phyloP scores from a whole-genome alignment of 2,797 vertebrate species.

The Hydrolagus colliei region DNA sequence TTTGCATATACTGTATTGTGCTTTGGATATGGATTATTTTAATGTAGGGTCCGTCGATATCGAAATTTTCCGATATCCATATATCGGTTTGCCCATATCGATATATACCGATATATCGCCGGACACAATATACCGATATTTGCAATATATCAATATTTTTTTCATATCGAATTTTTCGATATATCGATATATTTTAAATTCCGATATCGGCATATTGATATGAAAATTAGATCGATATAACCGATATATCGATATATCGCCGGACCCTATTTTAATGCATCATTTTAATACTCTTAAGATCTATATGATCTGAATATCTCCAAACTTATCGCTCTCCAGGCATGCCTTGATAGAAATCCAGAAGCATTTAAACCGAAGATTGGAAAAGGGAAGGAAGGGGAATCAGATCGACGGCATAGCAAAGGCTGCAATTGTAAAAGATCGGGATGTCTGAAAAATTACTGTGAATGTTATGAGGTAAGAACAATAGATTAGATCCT shows the following conservation, averaged over 20 bases:
- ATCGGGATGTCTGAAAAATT: conserved; percentile 96
- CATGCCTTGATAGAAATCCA: conserved; percentile 93
- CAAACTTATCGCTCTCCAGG: conserved; percentile 52
- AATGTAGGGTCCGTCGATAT: too few species aligned
- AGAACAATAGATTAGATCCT: conserved; percentile 20
- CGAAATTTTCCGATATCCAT: too few species aligned
- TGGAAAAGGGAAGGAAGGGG: conserved; percentile 94
- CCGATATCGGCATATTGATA: too few species aligned
- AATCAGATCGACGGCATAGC: conserved; percentile 90
- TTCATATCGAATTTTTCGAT: too few species aligned
- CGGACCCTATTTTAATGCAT: too few species aligned
- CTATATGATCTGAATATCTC: not conserved
- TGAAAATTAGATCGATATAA: too few species aligned
- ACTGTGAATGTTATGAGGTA: conserved; percentile 98
- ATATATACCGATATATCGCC: too few species aligned
- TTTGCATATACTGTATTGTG: not conserved
- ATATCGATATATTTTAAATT: too few species aligned
- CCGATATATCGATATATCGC: too few species aligned
- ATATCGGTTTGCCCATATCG: too few species aligned
- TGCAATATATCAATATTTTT: too few species aligned
- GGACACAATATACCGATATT: too few species aligned
- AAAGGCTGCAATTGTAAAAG: conserved; percentile 98
- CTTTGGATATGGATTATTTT: not conserved
- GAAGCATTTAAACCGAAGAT: conserved; percentile 98
- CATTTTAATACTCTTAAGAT: not conserved